Evolutionary conservation across 2,113 vertebrate genomes (phyloP).

Genomic region (Tupaia chinensis): DNA sequence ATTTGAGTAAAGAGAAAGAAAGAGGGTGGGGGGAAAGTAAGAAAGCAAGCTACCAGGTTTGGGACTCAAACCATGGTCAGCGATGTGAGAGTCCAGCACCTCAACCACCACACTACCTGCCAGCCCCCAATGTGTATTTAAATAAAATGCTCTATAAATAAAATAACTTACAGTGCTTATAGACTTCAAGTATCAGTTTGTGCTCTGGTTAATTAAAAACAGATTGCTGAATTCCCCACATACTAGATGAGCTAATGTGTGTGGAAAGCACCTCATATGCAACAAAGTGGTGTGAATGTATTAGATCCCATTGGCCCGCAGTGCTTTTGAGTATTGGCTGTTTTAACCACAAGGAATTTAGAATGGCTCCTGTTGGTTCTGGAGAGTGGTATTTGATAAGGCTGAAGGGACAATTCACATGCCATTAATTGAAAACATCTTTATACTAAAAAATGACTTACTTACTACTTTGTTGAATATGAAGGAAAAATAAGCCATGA

Average conservation of each 20-base stretch:
- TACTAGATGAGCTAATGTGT: background rate
- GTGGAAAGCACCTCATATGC: background rate
- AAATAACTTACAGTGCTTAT: conserved; percentile 41
- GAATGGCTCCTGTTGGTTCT: background rate
- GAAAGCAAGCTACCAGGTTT: too few species aligned
- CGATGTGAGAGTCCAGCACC: too few species aligned
- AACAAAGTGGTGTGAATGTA: background rate
- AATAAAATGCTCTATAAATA: conserved; percentile 29
- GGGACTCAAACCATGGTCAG: too few species aligned
- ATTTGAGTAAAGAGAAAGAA: too few species aligned
- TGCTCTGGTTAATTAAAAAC: conserved; percentile 50
- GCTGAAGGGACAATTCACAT: background rate
- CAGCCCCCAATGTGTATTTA: too few species aligned
- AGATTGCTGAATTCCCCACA: background rate
- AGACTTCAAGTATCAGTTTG: conserved; percentile 11
- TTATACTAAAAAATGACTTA: background rate
- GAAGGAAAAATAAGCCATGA: background rate
- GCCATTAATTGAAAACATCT: conserved; percentile 27
- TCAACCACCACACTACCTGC: too few species aligned
- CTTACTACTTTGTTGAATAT: conserved; percentile 1
- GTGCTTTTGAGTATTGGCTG: background rate
- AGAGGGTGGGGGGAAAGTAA: too few species aligned
- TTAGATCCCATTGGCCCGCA: background rate
- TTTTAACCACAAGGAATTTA: background rate
- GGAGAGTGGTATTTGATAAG: background rate